Evolutionary conservation across 2,797 vertebrate species (phyloP), one percentile per base, ranked within the genome.

Genomic region (Serranus cabrilla): DNA sequence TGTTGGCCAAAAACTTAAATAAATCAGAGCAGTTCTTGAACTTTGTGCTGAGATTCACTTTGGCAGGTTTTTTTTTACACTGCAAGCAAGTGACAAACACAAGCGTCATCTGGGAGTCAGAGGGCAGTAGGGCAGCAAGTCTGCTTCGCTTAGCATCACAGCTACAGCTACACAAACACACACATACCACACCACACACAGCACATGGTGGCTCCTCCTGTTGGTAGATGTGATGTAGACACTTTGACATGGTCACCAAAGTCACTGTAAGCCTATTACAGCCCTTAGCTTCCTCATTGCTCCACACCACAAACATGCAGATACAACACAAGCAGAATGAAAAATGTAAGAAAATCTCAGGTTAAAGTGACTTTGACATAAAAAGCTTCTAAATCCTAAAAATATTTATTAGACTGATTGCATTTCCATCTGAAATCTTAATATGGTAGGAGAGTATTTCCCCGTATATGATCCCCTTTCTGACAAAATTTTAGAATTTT

Each of bases 231-330:
- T 65, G 57, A 73, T 70, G 46, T 37, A 25, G 37, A 61, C 12
- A 25, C 54, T 71, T 57, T 64, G 67, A 68, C 55, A 34, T 46
- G 27, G n/a, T 70, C 61, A 61, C 57, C 58, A 43, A 64, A 72
- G 40, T 73, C 58, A 51, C 52, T 46, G 78, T 45, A 89, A 90
- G 62, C 81, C 67, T 70, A 59, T 88, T 84, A 87, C 25, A 49
- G 71, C 52, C 64, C 62, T 84, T 49, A 71, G 17, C 50, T 54
- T 23, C 37, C 25, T 49, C 46, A 73, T 50, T 47, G 40, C 59
- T 59, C 58, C 31, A 40, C 39, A 40, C 11, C 39, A 40, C 39
- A 40, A 40, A 40, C 39, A 12, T 40, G 39, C 39, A 40, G 11
- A 40, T 12, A 37, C 43, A 27, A 37, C 40, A 63, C 34, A 20